Conservation (phyloP, 2,797 vertebrate genomes). For the Geotrypetes seraphini region DNA sequence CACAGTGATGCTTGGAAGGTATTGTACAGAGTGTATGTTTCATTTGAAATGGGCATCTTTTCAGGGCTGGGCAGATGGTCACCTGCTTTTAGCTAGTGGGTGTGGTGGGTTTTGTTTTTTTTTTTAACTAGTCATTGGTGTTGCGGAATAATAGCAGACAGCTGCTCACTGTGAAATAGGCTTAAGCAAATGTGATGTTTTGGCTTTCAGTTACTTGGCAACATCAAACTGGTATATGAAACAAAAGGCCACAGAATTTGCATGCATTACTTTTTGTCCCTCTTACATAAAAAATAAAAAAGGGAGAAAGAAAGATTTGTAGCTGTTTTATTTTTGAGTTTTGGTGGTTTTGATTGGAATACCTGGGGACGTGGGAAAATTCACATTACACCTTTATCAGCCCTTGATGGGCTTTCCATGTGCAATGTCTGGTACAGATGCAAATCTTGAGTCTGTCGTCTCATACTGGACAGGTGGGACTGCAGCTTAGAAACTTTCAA, state of each 20-base stretch:
- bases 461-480: too few species aligned
- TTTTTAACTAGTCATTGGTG: constrained; percentile 46
- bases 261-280: constrained; percentile 22
- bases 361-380: too few species aligned
- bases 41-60: constrained; percentile 28
- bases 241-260: constrained; percentile 21
- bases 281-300: background rate
- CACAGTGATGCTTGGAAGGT: too few species aligned
- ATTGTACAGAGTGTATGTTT: too few species aligned
- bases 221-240: constrained; percentile 32
- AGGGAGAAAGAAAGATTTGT: too few species aligned
- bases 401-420: too few species aligned
- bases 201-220: constrained; percentile 45
- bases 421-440: too few species aligned
- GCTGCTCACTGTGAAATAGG: constrained; percentile 56
- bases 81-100: constrained; percentile 55
- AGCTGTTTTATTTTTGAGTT: background rate
- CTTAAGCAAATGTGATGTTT: constrained; percentile 44
- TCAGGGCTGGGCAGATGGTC: constrained; percentile 58
- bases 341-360: too few species aligned
- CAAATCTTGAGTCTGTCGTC: too few species aligned
- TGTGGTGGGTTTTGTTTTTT: too few species aligned
- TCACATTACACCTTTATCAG: too few species aligned
- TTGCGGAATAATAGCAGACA: constrained; percentile 52
- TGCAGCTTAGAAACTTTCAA: too few species aligned